Conservation (phyloP, 2,113 vertebrate genomes). For the Ictalurus punctatus region DNA sequence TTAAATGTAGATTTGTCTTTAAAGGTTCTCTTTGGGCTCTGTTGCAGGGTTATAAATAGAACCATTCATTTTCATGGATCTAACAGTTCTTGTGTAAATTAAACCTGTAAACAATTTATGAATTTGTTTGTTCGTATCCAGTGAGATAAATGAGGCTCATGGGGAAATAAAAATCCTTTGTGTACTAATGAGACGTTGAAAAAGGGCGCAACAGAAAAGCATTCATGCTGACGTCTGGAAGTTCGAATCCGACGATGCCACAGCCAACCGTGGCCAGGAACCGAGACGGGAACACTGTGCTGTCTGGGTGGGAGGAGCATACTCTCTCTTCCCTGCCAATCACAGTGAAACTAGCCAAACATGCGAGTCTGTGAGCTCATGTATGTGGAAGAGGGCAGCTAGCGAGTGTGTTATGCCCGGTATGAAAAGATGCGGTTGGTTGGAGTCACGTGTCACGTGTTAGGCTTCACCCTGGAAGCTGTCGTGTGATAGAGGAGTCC, state of each 20-base stretch:
- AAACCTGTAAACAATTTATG: not conserved
- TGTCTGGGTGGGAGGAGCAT: not conserved
- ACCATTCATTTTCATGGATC: not conserved
- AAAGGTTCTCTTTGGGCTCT: not conserved
- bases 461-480: not conserved
- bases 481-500: not conserved
- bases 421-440: not conserved
- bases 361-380: not conserved
- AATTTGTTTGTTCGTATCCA: not conserved
- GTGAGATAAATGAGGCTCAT: not conserved
- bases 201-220: not conserved
- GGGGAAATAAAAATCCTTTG: not conserved
- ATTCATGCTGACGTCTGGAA: not conserved
- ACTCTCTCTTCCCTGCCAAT: not conserved
- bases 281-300: not conserved
- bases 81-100: not conserved
- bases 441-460: not conserved
- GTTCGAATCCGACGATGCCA: not conserved
- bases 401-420: not conserved
- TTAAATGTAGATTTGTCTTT: not conserved
- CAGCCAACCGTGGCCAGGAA: not conserved
- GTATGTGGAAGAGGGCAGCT: not conserved
- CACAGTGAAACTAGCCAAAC: not conserved
- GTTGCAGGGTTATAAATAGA: not conserved
- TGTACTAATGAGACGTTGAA: not conserved